These are phyloP conservation scores for Seira musarum DNA, from an alignment of 2,888 invertebrate species.

Conservation along the genomic window DNA sequence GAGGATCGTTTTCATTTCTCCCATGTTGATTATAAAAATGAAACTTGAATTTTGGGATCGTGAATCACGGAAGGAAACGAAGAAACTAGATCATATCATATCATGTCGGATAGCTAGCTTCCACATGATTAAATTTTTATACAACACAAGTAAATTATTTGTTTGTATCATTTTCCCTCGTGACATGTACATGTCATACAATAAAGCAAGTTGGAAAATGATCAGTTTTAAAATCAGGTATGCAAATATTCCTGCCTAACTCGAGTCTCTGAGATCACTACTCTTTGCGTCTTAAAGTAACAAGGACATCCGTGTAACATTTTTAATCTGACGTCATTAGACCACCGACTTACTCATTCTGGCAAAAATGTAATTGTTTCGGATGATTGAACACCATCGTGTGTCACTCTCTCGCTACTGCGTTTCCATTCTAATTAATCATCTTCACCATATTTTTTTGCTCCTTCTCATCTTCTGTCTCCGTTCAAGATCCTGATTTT, in stretches of 20 bases:
- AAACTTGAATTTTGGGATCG: not conserved
- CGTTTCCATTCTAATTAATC: conserved; percentile 40
- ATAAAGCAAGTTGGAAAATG: too few relatives aligned
- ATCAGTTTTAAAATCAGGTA: too few relatives aligned
- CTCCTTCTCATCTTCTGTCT: conserved; percentile 19
- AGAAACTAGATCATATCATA: not conserved
- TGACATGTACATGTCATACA: too few relatives aligned
- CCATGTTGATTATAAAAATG: not conserved
- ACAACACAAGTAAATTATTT: too few relatives aligned
- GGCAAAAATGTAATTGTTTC: not conserved
- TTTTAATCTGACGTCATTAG: not conserved
- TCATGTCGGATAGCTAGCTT: too few relatives aligned
- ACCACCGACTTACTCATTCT: not conserved
- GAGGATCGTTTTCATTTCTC: conserved; percentile 15
- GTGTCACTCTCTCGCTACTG: conserved; percentile 38
- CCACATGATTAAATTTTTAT: too few relatives aligned
- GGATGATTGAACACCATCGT: conserved; percentile 36
- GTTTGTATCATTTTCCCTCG: too few relatives aligned
- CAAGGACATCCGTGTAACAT: conserved; percentile 4
- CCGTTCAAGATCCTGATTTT: too few relatives aligned
- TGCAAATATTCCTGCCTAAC: too few relatives aligned
- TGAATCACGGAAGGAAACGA: conserved; percentile 6
- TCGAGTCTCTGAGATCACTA: not conserved
- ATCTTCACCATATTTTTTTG: conserved; percentile 31
- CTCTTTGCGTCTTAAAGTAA: not conserved